These are phyloP conservation scores for Rhineura floridana DNA, from an alignment of 2,113 vertebrate species.

Conservation along the genomic window DNA sequence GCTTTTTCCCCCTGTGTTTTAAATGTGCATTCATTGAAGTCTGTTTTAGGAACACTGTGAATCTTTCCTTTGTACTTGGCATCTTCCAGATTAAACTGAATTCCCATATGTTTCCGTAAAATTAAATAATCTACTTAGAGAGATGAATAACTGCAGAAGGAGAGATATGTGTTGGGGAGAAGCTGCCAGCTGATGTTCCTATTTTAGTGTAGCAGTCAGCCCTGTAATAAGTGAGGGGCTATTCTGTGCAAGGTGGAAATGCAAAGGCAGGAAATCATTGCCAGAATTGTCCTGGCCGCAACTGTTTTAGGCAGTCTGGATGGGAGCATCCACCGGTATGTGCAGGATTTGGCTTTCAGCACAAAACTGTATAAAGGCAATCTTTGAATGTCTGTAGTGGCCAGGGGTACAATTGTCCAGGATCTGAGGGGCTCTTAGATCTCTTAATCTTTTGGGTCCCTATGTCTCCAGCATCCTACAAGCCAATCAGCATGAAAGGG, in stretches of 20 bases:
- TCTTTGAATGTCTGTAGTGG: no score
- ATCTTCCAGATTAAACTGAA: constrained; percentile 35
- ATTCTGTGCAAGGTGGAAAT: background rate
- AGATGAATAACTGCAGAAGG: constrained; percentile 51
- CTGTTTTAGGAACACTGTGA: constrained; percentile 47
- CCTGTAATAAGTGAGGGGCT: background rate
- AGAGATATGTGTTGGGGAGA: background rate
- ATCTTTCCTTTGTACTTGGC: constrained; percentile 44
- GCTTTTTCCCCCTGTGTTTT: background rate
- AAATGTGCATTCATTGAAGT: constrained; percentile 52
- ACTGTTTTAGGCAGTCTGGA: background rate
- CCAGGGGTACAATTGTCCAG: no score
- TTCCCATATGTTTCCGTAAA: constrained; percentile 41
- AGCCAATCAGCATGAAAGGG: no score
- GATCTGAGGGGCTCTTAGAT: no score
- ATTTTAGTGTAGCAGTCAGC: constrained; percentile 16
- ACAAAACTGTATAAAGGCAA: background rate
- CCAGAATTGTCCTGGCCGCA: background rate
- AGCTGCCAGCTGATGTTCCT: constrained; percentile 43
- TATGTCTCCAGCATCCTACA: no score
- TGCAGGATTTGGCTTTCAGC: background rate
- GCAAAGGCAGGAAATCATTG: background rate
- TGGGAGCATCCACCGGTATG: background rate
- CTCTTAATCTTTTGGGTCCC: no score
- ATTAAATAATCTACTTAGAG: constrained; percentile 44